Conservation (phyloP, 2,888 invertebrate species). For the Linnaemya vulpina region DNA sequence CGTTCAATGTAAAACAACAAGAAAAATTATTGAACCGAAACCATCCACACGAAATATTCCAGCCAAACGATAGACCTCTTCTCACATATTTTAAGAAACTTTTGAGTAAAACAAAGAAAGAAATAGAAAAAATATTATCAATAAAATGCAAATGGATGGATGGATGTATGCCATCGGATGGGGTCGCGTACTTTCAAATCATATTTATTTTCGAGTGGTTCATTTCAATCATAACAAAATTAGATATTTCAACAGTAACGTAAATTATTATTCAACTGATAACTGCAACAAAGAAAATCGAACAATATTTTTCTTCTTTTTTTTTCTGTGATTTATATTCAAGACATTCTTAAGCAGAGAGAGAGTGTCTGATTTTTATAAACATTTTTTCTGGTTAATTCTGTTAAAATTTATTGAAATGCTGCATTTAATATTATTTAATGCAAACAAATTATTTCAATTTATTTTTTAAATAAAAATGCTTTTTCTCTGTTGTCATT, state of each 20-base stretch:
- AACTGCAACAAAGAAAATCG: conserved; percentile 6
- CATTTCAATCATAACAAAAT: conserved; percentile 70
- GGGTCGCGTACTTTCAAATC: conserved; percentile 43
- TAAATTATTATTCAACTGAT: conserved; percentile 62
- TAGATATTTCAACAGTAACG: conserved; percentile 69
- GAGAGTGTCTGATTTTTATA: conserved; percentile 1
- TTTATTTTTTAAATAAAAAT: conserved; percentile 20
- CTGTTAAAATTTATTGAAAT: conserved; percentile 50
- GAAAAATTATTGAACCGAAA: conserved; percentile 50
- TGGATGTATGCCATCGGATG: neutral
- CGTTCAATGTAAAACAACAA: conserved; percentile 31
- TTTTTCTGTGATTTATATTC: conserved; percentile 26
- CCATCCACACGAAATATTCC: conserved; percentile 1
- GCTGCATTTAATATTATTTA: conserved; percentile 39
- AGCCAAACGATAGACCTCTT: conserved; percentile 17
- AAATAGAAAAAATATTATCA: conserved; percentile 44
- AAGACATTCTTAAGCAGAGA: conserved; percentile 22
- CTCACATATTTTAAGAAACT: conserved; percentile 41
- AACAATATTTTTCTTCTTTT: neutral
- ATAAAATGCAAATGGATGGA: conserved; percentile 45
- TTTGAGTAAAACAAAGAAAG: neutral
- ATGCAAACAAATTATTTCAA: conserved; percentile 41
- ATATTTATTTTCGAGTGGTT: conserved; percentile 65
- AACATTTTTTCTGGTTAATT: conserved; percentile 16
- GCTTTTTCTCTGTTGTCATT: neutral